Evolutionary conservation across 2,113 vertebrate species (phyloP).

Genomic region (Grus americana): DNA sequence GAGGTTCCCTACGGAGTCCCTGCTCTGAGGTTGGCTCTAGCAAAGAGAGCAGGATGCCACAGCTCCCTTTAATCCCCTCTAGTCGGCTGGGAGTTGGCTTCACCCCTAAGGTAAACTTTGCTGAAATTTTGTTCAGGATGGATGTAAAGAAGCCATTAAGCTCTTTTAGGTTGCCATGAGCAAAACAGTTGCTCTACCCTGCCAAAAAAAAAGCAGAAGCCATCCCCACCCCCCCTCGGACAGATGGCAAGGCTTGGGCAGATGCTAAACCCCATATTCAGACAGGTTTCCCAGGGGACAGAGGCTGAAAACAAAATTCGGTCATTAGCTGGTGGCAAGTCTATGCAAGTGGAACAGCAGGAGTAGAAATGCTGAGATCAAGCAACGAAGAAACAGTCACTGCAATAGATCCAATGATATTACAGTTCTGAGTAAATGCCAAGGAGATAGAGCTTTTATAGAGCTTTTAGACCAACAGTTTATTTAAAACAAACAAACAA

Average conservation of each 20-base stretch:
- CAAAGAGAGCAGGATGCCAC: background rate
- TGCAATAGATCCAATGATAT: background rate
- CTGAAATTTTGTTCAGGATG: background rate
- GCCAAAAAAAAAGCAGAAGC: background rate
- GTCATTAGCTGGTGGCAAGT: background rate
- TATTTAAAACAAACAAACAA: background rate
- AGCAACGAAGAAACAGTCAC: background rate
- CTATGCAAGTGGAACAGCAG: background rate
- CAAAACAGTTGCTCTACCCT: rapidly evolving
- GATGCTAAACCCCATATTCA: background rate
- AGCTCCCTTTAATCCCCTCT: background rate
- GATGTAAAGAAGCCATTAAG: background rate
- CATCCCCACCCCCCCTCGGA: background rate
- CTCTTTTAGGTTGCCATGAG: background rate
- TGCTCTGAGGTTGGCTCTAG: background rate
- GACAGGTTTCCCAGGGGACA: background rate
- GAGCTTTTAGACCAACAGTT: background rate
- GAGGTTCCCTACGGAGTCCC: background rate
- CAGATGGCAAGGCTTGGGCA: background rate
- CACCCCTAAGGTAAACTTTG: background rate
- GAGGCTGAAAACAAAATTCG: background rate
- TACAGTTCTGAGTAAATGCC: background rate
- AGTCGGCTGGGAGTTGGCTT: background rate
- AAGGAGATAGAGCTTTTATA: background rate
- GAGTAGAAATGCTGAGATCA: background rate